These are phyloP conservation scores for Melanocharis versteri DNA, from an alignment of 2,113 vertebrate genomes.

Conservation along the genomic window DNA sequence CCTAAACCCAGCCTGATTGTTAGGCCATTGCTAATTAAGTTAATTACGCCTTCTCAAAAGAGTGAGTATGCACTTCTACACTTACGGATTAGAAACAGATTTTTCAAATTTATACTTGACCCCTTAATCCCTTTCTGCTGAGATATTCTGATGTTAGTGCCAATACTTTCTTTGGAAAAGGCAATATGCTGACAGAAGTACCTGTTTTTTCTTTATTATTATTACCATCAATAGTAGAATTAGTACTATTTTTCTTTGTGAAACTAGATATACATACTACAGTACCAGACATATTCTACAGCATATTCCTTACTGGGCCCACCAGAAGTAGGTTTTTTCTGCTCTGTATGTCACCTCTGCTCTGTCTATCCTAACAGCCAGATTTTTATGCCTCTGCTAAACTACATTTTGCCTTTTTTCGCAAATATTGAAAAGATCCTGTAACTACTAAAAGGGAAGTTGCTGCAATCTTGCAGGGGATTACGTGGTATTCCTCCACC, in stretches of 20 bases:
- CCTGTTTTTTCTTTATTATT: not conserved
- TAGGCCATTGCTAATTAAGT: not conserved
- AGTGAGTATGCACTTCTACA: not conserved
- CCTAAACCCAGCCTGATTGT: not conserved
- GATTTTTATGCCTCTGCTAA: not conserved
- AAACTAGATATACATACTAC: not conserved
- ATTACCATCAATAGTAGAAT: not conserved
- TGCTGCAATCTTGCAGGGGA: not conserved
- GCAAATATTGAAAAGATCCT: not conserved
- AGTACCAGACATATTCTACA: not conserved
- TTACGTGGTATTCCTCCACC: not conserved
- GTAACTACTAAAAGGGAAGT: not conserved
- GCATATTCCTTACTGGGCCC: not conserved
- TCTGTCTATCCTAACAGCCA: not conserved
- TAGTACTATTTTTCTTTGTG: not conserved
- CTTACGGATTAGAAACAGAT: not conserved
- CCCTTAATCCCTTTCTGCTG: not conserved
- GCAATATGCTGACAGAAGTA: not conserved
- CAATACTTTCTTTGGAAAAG: not conserved
- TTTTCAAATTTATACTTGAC: not conserved
- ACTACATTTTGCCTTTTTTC: not conserved
- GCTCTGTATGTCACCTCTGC: not conserved
- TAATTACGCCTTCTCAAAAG: not conserved
- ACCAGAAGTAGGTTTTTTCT: not conserved
- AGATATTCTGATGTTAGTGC: not conserved